Evolutionary conservation across 2,888 invertebrate genomes (phyloP).

Genomic region (Caenorhabditis sinica): DNA sequence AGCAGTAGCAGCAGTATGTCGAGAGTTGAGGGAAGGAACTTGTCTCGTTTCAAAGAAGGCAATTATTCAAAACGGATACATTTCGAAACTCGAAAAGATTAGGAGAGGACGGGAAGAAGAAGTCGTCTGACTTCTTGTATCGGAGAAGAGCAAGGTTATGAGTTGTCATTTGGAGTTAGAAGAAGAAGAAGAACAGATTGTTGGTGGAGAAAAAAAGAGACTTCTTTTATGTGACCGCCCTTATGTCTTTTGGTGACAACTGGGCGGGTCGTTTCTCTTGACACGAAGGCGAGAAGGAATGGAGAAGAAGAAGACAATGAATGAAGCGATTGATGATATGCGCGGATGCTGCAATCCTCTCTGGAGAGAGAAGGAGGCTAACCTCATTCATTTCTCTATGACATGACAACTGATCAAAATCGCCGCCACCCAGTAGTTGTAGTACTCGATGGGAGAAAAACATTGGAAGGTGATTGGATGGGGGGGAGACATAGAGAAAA

Average conservation of each 20-base stretch:
- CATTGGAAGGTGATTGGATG: slow-evolving; percentile 33
- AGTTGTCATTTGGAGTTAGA: slow-evolving; percentile 39
- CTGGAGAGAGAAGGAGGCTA: slow-evolving; percentile 30
- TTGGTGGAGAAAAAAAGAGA: slow-evolving; percentile 9
- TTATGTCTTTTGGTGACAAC: slow-evolving; percentile 50
- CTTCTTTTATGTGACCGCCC: slow-evolving; percentile 63
- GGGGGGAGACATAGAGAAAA: slow-evolving; percentile 1
- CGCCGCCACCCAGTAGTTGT: slow-evolving; percentile 14
- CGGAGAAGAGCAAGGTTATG: slow-evolving; percentile 13
- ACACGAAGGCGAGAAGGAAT: slow-evolving; percentile 62
- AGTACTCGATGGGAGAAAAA: slow-evolving; percentile 21
- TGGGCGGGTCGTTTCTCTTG: slow-evolving; percentile 42
- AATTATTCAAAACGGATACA: slow-evolving; percentile 65
- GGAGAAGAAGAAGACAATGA: slow-evolving; percentile 18
- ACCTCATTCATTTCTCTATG: slow-evolving; percentile 63
- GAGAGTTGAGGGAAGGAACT: slow-evolving; percentile 7
- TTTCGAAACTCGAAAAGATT: slow-evolving; percentile 50
- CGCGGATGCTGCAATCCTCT: slow-evolving; percentile 59
- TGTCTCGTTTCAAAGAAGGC: slow-evolving; percentile 55
- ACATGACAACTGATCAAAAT: slow-evolving; percentile 61
- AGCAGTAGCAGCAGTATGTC: slow-evolving; percentile 5
- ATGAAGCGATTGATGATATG: slow-evolving; percentile 64
- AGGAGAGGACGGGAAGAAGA: slow-evolving; percentile 10
- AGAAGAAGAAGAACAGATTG: slow-evolving; percentile 33
- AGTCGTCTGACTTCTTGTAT: slow-evolving; percentile 21